These are phyloP conservation scores for Clarias batrachus DNA, from an alignment of 2,113 vertebrate genomes.

Conservation along the genomic window DNA sequence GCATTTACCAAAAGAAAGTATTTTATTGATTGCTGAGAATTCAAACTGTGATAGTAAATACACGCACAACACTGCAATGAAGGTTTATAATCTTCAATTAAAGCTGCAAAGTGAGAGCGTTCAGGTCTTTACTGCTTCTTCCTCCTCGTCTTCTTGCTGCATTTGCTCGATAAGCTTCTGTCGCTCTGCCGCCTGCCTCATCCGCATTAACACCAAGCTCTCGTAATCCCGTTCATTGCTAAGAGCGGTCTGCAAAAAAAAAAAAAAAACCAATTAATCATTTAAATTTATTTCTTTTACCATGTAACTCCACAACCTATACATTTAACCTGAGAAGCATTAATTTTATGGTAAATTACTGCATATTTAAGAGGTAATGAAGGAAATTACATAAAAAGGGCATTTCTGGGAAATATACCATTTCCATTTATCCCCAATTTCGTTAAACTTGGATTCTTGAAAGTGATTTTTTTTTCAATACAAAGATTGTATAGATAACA, in stretches of 20 bases:
- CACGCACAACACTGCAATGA: not conserved
- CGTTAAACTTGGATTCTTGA: too few relatives aligned
- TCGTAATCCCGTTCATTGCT: conserved; percentile 88
- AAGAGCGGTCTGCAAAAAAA: conserved; percentile 70
- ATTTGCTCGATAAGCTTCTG: conserved; percentile 88
- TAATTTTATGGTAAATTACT: too few relatives aligned
- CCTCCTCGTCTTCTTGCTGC: conserved; percentile 81
- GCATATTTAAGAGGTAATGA: too few relatives aligned
- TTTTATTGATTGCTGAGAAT: conserved; percentile 38
- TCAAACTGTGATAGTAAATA: conserved; percentile 5
- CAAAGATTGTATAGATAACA: too few relatives aligned
- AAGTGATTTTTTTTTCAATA: too few relatives aligned
- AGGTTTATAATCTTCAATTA: not conserved
- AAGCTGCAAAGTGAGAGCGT: not conserved
- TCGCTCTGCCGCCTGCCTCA: conserved; percentile 92
- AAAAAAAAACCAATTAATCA: too few relatives aligned
- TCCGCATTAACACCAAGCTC: conserved; percentile 93
- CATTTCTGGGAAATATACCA: too few relatives aligned
- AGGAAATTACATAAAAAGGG: too few relatives aligned
- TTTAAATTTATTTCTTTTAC: not conserved
- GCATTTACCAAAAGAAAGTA: conserved; percentile 22
- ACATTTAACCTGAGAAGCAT: too few relatives aligned
- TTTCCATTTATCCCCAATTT: too few relatives aligned
- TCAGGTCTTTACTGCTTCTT: conserved; percentile 67
- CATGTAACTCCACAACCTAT: too few relatives aligned